These are phyloP conservation scores for Dicranocentrus wangi DNA, from an alignment of 2,888 invertebrate genomes.

Conservation along the genomic window DNA sequence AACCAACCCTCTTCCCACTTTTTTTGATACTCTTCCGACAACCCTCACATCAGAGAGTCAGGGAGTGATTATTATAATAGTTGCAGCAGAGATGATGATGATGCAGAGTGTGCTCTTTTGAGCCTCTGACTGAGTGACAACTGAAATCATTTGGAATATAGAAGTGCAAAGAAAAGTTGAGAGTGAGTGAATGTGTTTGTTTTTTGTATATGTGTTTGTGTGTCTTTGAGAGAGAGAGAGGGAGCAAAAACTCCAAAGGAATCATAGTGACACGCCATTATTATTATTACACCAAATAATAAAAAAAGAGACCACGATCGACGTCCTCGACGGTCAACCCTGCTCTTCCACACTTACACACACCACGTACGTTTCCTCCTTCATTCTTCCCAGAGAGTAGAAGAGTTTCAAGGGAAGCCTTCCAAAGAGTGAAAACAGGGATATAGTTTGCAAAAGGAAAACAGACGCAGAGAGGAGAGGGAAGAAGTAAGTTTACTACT, in stretches of 20 bases:
- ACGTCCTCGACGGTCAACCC: conserved; percentile 35
- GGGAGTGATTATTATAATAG: too few relatives aligned
- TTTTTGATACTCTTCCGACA: too few relatives aligned
- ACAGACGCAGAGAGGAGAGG: conserved; percentile 15
- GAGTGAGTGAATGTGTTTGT: neutral
- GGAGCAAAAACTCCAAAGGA: neutral
- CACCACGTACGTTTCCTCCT: conserved; percentile 5
- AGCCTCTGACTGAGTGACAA: neutral
- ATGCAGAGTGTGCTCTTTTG: neutral
- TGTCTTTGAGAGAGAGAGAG: conserved; percentile 1
- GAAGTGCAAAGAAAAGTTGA: conserved; percentile 16
- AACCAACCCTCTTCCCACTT: too few relatives aligned
- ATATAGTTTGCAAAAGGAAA: neutral
- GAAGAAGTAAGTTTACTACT: conserved; percentile 3
- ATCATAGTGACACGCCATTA: conserved; percentile 50
- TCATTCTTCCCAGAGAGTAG: too few relatives aligned
- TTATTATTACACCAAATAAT: neutral
- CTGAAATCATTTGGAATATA: conserved; percentile 8
- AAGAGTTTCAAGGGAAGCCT: neutral
- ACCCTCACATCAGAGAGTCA: too few relatives aligned
- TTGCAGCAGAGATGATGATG: neutral
- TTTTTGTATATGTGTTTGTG: neutral
- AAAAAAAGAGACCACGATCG: neutral
- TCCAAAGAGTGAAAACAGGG: neutral
- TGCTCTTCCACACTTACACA: neutral